A percentile compares a stretch with the other conserved stretches of the same genome.
Conservation (phyloP, 1,140 invertebrate genomes). For the silkworm (Bombyx mori) region ASM3026992v2 NC_085132.1:9668501-9669000, state of each 20-base stretch:
- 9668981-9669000: slow-evolving; percentile 31
- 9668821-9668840: slow-evolving; percentile 40
- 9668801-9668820: slow-evolving; percentile 54
- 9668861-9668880: slow-evolving; percentile 10
- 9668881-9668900: not conserved
- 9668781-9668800: slow-evolving; percentile 62
- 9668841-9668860: slow-evolving; percentile 17
- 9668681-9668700: no score
- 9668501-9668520: no score
- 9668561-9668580: no score
- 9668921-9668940: no score
- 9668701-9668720: slow-evolving; percentile 58
- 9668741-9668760: slow-evolving; percentile 51
- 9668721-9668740: slow-evolving; percentile 56
- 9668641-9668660: no score
- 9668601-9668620: no score
- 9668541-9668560: no score
- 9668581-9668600: no score
- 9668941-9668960: no score
- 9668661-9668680: no score
- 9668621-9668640: no score
- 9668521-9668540: no score
- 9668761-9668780: slow-evolving; percentile 62
- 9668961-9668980: slow-evolving; percentile 1
- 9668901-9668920: not conserved